Conservation (phyloP, 2,797 vertebrate species). For the Pipistrellus pipistrellus region DNA sequence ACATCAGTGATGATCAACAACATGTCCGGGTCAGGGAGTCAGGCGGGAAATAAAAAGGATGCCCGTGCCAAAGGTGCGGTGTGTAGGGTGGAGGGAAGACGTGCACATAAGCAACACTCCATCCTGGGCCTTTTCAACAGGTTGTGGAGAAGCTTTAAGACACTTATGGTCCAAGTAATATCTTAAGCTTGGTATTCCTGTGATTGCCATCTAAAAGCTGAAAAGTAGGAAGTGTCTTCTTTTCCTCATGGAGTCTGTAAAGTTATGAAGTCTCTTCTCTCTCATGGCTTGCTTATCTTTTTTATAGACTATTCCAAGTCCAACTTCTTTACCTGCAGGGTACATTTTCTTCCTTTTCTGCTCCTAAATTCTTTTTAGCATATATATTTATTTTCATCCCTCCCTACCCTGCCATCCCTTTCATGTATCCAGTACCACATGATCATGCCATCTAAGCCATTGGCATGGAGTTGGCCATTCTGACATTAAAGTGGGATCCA, state of each 20-base stretch:
- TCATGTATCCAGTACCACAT: not conserved
- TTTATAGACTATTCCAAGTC: not conserved
- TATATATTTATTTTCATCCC: not conserved
- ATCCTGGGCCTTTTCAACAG: not conserved
- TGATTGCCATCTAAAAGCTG: conserved; percentile 5
- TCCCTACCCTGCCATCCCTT: not conserved
- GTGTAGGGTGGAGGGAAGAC: not conserved
- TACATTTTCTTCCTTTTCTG: not conserved
- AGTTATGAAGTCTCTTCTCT: not conserved
- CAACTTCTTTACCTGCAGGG: not conserved
- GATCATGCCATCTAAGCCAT: not conserved
- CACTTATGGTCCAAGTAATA: not conserved
- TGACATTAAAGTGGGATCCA: not conserved
- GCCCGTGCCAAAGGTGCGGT: not conserved
- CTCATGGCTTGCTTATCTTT: not conserved
- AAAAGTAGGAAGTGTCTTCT: not conserved
- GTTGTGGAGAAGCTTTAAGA: not conserved
- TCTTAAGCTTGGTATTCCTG: not conserved
- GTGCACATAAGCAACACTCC: not conserved
- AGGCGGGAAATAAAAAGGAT: not conserved
- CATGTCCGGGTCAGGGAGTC: not conserved
- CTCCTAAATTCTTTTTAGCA: not conserved
- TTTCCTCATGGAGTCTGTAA: not conserved
- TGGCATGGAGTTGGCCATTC: not conserved
- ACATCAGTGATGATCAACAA: not conserved